Evolutionary conservation across 2,113 vertebrate genomes (phyloP).

Genomic region (Quiscalus mexicanus): DNA sequence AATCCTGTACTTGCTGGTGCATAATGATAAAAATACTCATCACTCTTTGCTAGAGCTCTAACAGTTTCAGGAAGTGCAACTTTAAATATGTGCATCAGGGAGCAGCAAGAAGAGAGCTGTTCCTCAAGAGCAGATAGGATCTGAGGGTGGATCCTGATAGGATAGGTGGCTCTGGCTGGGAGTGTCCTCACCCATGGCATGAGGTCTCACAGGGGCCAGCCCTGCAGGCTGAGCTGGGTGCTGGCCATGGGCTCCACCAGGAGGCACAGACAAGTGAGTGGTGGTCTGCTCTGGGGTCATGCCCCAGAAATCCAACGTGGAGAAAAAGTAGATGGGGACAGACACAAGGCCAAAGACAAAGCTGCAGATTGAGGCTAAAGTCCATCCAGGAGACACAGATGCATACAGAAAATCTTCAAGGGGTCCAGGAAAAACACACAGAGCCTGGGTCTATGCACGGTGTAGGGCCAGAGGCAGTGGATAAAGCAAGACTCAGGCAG

Average conservation of each 20-base stretch:
- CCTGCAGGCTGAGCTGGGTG: not conserved
- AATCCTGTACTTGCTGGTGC: not conserved
- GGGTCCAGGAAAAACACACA: not conserved
- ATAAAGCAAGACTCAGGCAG: not conserved
- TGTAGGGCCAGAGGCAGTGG: not conserved
- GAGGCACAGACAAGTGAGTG: not conserved
- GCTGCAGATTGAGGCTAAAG: not conserved
- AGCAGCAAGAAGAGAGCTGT: not conserved
- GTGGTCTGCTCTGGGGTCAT: not conserved
- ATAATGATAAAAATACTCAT: not conserved
- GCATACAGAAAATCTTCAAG: not conserved
- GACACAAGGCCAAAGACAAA: not conserved
- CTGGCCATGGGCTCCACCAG: not conserved
- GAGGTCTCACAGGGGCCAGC: not conserved
- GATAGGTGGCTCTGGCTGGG: not conserved
- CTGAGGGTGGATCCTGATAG: not conserved
- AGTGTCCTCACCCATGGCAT: not conserved
- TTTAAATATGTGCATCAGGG: not conserved
- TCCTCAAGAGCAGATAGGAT: rapidly evolving
- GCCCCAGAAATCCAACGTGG: not conserved
- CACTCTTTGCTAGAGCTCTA: not conserved
- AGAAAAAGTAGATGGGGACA: not conserved
- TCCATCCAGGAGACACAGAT: not conserved
- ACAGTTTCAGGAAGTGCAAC: not conserved
- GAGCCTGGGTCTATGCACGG: not conserved